phyloP scores from a whole-genome alignment of 2,888 invertebrate genomes.

The Chironomus tentans region DNA sequence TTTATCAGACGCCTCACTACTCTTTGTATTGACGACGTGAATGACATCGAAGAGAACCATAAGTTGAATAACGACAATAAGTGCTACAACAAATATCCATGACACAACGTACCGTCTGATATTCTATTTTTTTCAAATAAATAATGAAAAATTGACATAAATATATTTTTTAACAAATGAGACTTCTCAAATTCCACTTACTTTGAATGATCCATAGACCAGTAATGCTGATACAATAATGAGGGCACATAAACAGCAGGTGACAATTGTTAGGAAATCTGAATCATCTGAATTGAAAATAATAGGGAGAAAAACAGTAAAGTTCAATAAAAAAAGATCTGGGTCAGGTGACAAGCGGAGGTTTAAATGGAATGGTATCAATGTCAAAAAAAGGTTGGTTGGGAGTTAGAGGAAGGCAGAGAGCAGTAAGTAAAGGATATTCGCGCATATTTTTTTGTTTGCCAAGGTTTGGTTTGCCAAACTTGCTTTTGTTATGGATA shows the following conservation, averaged over 20 bases:
- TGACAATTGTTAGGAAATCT: conserved; percentile 24
- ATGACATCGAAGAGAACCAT: conserved; percentile 26
- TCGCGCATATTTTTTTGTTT: too few relatives aligned
- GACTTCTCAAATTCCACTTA: not conserved
- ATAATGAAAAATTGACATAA: not conserved
- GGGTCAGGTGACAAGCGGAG: not conserved
- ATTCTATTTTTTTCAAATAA: not conserved
- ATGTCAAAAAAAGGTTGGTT: not conserved
- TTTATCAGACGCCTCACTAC: conserved; percentile 17
- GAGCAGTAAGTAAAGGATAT: too few relatives aligned
- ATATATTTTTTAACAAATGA: not conserved
- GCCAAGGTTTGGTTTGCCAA: too few relatives aligned
- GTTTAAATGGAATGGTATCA: too few relatives aligned
- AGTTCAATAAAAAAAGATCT: not conserved
- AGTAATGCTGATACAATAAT: conserved; percentile 23
- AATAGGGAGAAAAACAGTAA: not conserved
- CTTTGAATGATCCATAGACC: conserved; percentile 25
- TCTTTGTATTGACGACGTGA: conserved; percentile 22
- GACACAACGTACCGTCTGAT: conserved; percentile 22
- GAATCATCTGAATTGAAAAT: conserved; percentile 19
- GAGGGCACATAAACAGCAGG: conserved; percentile 24
- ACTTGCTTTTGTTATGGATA: too few relatives aligned
- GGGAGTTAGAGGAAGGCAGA: not conserved
- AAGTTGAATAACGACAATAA: conserved; percentile 23
- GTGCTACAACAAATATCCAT: conserved; percentile 22